A percentile compares a stretch with the other conserved stretches of the same genome.
These are phyloP conservation scores for Poicephalus meyeri DNA, from an alignment of 2,113 vertebrate species.

Conservation along the genomic window DNA sequence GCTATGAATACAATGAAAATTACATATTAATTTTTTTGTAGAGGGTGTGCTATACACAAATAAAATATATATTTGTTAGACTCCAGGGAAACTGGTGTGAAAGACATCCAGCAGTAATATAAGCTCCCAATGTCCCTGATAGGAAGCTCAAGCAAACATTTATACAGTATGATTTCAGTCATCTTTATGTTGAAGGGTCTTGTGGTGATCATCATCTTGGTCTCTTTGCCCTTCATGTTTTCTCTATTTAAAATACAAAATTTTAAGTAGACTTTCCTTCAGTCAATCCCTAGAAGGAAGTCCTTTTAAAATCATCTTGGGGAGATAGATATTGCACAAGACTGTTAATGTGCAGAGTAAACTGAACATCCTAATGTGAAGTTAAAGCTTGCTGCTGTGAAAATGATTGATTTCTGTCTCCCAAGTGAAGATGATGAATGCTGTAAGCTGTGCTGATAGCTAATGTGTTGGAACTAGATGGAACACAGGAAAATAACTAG, in stretches of 20 bases:
- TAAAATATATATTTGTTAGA: background rate
- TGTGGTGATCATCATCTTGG: background rate
- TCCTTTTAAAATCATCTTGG: background rate
- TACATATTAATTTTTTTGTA: background rate
- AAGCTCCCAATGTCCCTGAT: background rate
- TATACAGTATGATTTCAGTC: background rate
- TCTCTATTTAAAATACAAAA: background rate
- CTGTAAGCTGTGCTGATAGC: background rate
- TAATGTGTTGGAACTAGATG: background rate
- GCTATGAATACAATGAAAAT: background rate
- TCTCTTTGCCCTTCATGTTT: background rate
- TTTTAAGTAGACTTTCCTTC: background rate
- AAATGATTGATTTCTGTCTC: constrained; percentile 5
- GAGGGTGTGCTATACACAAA: background rate
- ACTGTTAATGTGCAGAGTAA: background rate
- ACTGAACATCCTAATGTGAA: background rate
- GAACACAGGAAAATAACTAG: background rate
- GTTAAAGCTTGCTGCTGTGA: background rate
- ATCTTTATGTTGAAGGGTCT: background rate
- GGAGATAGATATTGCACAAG: background rate
- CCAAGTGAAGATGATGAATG: background rate
- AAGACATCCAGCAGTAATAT: background rate
- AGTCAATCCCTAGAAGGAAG: background rate
- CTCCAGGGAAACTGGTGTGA: background rate
- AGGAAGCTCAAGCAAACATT: background rate